Conservation (phyloP, 1,140 invertebrate genomes). For the Micrasema longulum region DNA sequence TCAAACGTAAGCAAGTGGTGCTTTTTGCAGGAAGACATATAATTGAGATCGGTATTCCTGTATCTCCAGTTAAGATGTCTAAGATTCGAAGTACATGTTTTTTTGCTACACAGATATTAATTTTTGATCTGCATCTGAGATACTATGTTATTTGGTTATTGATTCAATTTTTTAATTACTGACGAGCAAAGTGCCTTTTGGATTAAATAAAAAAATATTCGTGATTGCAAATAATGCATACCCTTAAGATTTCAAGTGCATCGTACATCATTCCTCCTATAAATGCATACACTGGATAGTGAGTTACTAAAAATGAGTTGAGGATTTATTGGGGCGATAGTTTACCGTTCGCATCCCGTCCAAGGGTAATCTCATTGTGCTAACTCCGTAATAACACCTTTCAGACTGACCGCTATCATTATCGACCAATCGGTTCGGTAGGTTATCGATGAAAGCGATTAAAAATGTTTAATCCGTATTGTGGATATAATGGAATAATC, state of each 20-base stretch:
- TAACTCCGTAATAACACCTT: conserved; percentile 50
- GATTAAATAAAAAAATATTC: no score
- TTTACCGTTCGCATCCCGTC: conserved; percentile 40
- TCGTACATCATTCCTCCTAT: conserved; percentile 21
- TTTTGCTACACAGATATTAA: no score
- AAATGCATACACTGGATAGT: conserved; percentile 19
- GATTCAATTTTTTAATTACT: no score
- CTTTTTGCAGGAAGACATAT: no score
- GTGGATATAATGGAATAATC: conserved; percentile 36
- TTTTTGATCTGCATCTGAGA: no score
- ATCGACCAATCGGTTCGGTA: conserved; percentile 35
- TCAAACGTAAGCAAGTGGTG: no score
- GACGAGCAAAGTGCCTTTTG: no score
- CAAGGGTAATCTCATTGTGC: conserved; percentile 43
- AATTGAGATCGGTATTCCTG: no score
- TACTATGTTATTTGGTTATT: no score
- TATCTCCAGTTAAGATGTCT: no score
- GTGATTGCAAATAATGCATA: conserved; percentile 18
- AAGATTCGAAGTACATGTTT: no score
- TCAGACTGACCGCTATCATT: conserved; percentile 45
- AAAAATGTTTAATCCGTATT: conserved; percentile 38
- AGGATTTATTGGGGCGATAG: conserved; percentile 39
- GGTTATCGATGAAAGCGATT: conserved; percentile 34
- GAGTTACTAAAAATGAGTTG: conserved; percentile 33
- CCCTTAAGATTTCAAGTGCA: background rate